Base-by-base conservation (phyloP, 1,140 invertebrate genomes). In the Papilio glaucus region DNA sequence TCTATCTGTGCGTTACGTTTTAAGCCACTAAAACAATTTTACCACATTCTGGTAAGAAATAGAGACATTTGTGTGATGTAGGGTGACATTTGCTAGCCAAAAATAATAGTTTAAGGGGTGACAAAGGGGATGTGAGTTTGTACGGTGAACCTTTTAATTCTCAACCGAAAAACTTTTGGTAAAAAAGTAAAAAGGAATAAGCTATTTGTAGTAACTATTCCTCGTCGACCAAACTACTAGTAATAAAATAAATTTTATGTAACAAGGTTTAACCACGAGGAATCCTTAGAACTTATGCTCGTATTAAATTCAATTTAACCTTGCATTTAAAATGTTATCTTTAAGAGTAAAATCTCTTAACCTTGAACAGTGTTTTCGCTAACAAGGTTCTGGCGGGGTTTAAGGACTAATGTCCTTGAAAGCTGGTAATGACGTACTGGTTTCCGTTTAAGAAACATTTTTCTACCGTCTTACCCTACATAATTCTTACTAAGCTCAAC, bases 401-500 rank as follows among this genome's bases (percentile, higher is more conserved):
- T 26, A 39, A 39, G 45, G 49, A 38, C 38, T 69, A 80, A 77
- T 53, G 73, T 76, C 76, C 78, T 71, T 80, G 78, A 81, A 75
- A 60, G 38, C 67, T 38, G 18, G 67, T 53, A 53, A 74, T 60
- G 65, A 78, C 73, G 76, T 77, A 69, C 77, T 76, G 70, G 49
- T 82, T 78, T 86, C 85, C 84, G 83, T 72, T 74, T 73, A 57
- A 10, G 45, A 75, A 81, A 79, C 82, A 76, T 79, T 85, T 82
- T 82, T 83, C 82, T 78, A 60, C 68, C 79, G n/a, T n/a, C n/a
- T 74, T 84, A 85, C 73, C 84, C 85, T 84, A 87, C 79, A 89
- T 89, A 88, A 85, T 83, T 89, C 81, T 85, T 79, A 81, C 72
- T 73, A 74, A 68, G 75, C 74, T 72, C 78, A 77, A 72, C 73